phyloP scores from a whole-genome alignment of 2,113 vertebrate genomes.

The Turnix velox region DNA sequence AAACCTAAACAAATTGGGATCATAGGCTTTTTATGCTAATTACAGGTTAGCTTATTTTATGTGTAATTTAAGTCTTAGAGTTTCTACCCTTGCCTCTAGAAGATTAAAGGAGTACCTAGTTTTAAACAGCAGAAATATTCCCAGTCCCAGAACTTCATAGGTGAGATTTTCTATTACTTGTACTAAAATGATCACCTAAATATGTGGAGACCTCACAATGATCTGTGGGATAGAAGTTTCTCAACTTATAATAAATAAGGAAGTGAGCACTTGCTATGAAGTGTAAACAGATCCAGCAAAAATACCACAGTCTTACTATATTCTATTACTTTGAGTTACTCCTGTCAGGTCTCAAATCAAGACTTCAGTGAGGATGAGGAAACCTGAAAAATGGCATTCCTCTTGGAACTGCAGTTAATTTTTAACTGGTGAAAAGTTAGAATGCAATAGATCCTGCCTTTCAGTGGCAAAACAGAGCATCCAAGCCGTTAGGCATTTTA shows the following conservation, averaged over 20 bases:
- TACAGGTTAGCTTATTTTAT: not conserved
- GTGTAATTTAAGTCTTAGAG: not conserved
- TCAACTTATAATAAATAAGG: not conserved
- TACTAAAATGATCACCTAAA: not conserved
- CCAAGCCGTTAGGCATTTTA: not conserved
- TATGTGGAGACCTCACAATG: not conserved
- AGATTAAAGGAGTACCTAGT: not conserved
- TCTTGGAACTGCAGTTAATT: slow-evolving; percentile 21
- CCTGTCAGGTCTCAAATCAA: not conserved
- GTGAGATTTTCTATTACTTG: not conserved
- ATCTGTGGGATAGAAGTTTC: not conserved
- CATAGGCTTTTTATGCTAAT: not conserved
- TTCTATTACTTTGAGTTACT: not conserved
- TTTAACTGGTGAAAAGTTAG: not conserved
- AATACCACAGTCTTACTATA: not conserved
- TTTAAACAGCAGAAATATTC: not conserved
- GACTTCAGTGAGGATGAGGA: not conserved
- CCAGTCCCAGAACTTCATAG: not conserved
- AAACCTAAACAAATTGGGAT: not conserved
- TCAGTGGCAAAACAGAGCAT: not conserved
- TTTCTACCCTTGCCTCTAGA: not conserved
- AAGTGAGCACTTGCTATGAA: not conserved
- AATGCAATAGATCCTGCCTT: not conserved
- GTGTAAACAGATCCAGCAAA: not conserved
- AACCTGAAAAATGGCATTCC: not conserved